These are phyloP conservation scores for Limenitis arthemis DNA, from an alignment of 2,888 invertebrate species.

Conservation along the genomic window DNA sequence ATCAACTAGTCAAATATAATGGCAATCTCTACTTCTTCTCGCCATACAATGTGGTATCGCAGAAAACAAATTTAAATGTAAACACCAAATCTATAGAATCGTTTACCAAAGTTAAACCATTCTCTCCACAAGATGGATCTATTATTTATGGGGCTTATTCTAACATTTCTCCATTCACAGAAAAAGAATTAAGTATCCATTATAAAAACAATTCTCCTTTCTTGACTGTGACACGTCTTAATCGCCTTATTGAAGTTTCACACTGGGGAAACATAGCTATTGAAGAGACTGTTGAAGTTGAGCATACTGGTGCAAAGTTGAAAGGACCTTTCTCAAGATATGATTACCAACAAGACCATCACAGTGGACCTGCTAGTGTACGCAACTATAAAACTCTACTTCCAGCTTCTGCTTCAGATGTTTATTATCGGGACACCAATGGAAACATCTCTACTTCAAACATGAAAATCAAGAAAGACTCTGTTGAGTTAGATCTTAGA, in stretches of 20 bases:
- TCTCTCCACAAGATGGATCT: conserved; percentile 82
- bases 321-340: conserved; percentile 97
- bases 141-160: conserved; percentile 93
- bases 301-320: conserved; percentile 93
- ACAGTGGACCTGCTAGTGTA: conserved; percentile 90
- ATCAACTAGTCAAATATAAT: conserved; percentile 90
- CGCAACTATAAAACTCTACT: conserved; percentile 91
- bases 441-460: conserved; percentile 99
- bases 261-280: conserved; percentile 99
- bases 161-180: conserved; percentile 73
- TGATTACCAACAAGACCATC: conserved; percentile 95
- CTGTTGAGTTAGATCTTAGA: conserved; percentile 95
- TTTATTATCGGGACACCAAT: conserved; percentile 97
- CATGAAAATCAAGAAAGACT: conserved; percentile 89
- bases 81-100: conserved; percentile 86
- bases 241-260: conserved; percentile 93
- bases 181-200: conserved; percentile 84
- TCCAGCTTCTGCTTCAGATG: conserved; percentile 92
- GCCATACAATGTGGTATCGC: conserved; percentile 85
- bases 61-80: conserved; percentile 85
- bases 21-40: conserved; percentile 89
- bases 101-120: conserved; percentile 87
- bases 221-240: conserved; percentile 90
- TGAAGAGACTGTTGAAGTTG: conserved; percentile 93
- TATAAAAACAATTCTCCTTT: conserved; percentile 98